Percentiles rank a stretch among this genome's conserved stretches.
Evolutionary conservation across 2,797 vertebrate genomes (phyloP).

Genomic region (Lemur catta): DNA sequence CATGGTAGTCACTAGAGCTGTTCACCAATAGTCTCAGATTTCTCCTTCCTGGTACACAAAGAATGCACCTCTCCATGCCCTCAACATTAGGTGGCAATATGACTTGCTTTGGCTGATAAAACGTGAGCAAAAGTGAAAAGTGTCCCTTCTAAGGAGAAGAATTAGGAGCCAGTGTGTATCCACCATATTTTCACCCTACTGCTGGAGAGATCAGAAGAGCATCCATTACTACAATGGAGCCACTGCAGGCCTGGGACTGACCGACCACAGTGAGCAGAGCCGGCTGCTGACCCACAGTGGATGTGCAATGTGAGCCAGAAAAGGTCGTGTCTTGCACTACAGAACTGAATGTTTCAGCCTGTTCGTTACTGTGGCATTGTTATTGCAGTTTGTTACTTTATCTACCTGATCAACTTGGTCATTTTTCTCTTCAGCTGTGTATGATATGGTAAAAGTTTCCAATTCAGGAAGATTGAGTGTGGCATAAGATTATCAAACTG

Average conservation of each 20-base stretch:
- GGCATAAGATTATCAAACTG: background rate
- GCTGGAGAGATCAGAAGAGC: no score
- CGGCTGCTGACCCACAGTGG: rapidly evolving
- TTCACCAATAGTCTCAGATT: background rate
- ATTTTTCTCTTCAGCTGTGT: background rate
- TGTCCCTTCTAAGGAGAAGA: background rate
- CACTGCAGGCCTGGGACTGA: no score
- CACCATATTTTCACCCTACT: rapidly evolving
- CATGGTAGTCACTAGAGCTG: rapidly evolving
- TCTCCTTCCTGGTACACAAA: background rate
- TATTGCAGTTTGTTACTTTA: rapidly evolving
- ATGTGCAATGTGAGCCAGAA: rapidly evolving
- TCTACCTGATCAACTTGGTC: rapidly evolving
- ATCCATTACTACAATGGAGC: rapidly evolving
- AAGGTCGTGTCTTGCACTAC: rapidly evolving
- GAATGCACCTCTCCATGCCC: rapidly evolving
- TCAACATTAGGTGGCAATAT: rapidly evolving
- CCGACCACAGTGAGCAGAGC: rapidly evolving
- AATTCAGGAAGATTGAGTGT: background rate
- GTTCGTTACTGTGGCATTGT: background rate
- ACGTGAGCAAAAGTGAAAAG: background rate
- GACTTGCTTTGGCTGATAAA: background rate
- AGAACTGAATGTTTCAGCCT: rapidly evolving
- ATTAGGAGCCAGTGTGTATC: rapidly evolving
- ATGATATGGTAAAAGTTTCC: background rate